Base-by-base conservation (phyloP, 2,797 vertebrate species). In the Eospalax fontanierii region DNA sequence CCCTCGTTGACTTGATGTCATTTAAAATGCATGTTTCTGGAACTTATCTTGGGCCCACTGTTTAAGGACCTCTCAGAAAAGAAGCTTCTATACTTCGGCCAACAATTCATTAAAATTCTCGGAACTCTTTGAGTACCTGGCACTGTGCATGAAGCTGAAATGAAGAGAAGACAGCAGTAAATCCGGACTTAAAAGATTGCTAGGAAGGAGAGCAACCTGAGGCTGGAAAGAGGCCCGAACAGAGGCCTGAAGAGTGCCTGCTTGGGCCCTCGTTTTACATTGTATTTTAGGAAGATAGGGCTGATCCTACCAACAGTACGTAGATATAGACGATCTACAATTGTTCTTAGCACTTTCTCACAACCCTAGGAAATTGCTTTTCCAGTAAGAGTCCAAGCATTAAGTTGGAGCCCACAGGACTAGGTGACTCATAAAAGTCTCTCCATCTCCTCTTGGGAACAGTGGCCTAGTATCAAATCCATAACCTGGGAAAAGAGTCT, bases 21-120 rank as follows among this genome's bases (percentile, higher is more conserved):
- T 88, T 40, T 24, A 84, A 92, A 87, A 33, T 26, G 18, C n/a
- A n/a, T 10, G 14, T 30, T 91, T 95, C 86, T 22, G 18, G 54
- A 61, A 22, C 33, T 81, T 26, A 2, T 24, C 40, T 74, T n/a
- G 78, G 76, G 30, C 30, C 50, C 26, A 22, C 82, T 43, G 85
- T 70, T 35, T 78, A 46, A 78, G 40, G 50, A 65, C 54, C 70
- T 38, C 21, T 70, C 38, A 87, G 16, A 54, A 5, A 6, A 59
- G 40, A 70, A 71, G 4, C 75, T 87, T 73, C 54, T 50, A 8
- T 14, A 38, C 11, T 21, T 66, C 2, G 2, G 38, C 70, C 61
- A 81, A 50, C 43, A 30, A 50, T 30, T 50, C 54, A 11, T n/a
- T 57, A 28, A 86, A 71, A 38, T 50, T 26, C 74, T 65, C 50